phyloP scores from a whole-genome alignment of 1,140 invertebrate species.

The Bombus soroeensis region DNA sequence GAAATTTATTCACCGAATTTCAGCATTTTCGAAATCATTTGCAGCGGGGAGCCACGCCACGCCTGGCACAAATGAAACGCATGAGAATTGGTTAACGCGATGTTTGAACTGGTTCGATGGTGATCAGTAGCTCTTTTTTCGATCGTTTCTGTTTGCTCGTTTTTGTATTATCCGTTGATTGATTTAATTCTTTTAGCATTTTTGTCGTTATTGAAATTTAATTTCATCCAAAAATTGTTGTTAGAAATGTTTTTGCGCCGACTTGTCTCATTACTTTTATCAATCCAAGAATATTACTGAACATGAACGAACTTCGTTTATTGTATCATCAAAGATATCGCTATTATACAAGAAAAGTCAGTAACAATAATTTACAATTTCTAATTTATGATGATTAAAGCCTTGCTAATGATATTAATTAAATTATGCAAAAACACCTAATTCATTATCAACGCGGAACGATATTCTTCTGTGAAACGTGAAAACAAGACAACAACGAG shows the following conservation, averaged over 20 bases:
- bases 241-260: too few relatives aligned
- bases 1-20: constrained; percentile 5
- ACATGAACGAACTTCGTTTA: too few relatives aligned
- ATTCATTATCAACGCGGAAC: not conserved
- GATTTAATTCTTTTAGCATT: not conserved
- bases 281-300: too few relatives aligned
- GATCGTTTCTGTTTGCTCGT: not conserved
- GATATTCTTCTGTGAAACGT: too few relatives aligned
- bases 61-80: not conserved
- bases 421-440: not conserved
- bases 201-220: not conserved
- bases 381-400: not conserved
- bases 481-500: not conserved
- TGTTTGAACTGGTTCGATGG: not conserved
- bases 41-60: not conserved
- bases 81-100: not conserved
- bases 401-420: not conserved
- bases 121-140: not conserved
- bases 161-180: not conserved
- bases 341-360: too few relatives aligned
- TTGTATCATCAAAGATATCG: too few relatives aligned
- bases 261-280: too few relatives aligned
- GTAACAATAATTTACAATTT: too few relatives aligned
- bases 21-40: constrained; percentile 19
- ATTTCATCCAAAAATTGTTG: not conserved